phyloP scores from a whole-genome alignment of 2,888 invertebrate genomes.

The Elysia crispata region DNA sequence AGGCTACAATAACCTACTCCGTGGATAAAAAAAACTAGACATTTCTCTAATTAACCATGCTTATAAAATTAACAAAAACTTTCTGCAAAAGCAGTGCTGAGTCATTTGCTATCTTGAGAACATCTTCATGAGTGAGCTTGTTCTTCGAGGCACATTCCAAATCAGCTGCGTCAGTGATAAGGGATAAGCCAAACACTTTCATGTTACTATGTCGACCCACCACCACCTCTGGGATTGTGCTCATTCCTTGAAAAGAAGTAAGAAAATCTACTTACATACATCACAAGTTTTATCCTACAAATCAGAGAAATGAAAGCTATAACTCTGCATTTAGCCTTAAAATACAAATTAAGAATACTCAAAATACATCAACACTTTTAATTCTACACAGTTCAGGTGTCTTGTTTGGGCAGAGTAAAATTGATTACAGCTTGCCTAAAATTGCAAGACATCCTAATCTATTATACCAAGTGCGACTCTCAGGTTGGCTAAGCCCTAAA shows the following conservation, averaged over 20 bases:
- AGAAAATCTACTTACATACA: neutral
- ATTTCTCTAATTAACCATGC: conserved; percentile 29
- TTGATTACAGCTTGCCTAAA: too few species aligned
- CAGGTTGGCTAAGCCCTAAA: too few species aligned
- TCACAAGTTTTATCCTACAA: too few species aligned
- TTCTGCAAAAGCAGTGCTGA: conserved; percentile 71
- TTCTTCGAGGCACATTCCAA: conserved; percentile 86
- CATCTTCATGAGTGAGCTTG: conserved; percentile 92
- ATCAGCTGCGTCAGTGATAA: conserved; percentile 94
- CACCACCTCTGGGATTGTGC: conserved; percentile 88
- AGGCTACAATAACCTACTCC: too few species aligned
- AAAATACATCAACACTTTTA: too few species aligned
- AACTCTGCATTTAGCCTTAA: too few species aligned
- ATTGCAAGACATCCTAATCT: too few species aligned
- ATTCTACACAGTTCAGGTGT: too few species aligned
- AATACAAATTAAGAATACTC: too few species aligned
- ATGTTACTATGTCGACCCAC: conserved; percentile 90
- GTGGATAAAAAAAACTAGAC: too few species aligned
- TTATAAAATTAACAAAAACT: conserved; percentile 52
- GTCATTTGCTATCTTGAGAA: conserved; percentile 78
- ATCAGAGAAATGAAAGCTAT: neutral
- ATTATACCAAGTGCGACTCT: too few species aligned
- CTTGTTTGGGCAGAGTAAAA: too few species aligned
- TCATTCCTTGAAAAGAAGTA: conserved; percentile 82
- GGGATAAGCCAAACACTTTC: conserved; percentile 90